Conservation (phyloP, 2,797 vertebrate species). For the Falco naumanni region DNA sequence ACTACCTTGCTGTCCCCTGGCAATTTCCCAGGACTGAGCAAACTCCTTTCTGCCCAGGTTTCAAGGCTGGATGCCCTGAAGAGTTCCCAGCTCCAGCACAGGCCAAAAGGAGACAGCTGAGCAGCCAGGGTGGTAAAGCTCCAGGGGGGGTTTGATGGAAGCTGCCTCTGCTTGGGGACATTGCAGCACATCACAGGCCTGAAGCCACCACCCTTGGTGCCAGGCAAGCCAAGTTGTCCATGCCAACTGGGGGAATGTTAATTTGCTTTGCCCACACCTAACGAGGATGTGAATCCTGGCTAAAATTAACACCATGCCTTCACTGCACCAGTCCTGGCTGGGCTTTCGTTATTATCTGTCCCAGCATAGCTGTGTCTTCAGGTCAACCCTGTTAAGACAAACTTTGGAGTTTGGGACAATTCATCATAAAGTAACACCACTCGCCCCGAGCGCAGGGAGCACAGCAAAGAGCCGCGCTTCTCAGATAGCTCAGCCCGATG, state of each 20-base stretch:
- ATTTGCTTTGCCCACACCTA: not conserved
- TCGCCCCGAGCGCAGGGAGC: not conserved
- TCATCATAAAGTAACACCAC: not conserved
- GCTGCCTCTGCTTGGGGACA: not conserved
- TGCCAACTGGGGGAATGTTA: not conserved
- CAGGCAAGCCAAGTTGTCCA: rapidly evolving
- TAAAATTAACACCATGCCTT: not conserved
- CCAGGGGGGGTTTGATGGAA: not conserved
- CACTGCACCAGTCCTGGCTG: not conserved
- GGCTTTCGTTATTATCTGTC: not conserved
- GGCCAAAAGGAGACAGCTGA: not conserved
- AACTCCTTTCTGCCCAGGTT: not conserved
- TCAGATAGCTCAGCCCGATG: not conserved
- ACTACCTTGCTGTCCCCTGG: not conserved
- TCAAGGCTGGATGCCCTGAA: not conserved
- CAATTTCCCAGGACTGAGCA: not conserved
- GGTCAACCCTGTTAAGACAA: not conserved
- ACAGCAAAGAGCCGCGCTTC: rapidly evolving
- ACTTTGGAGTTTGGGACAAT: not conserved
- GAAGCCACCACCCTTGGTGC: not conserved
- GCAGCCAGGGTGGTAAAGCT: not conserved
- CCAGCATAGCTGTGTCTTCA: not conserved
- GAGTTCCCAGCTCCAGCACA: not conserved
- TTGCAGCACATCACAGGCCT: not conserved
- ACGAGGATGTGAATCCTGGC: rapidly evolving